phyloP scores from a whole-genome alignment of 1,140 invertebrate genomes.

The Diorhabda elongata region DNA sequence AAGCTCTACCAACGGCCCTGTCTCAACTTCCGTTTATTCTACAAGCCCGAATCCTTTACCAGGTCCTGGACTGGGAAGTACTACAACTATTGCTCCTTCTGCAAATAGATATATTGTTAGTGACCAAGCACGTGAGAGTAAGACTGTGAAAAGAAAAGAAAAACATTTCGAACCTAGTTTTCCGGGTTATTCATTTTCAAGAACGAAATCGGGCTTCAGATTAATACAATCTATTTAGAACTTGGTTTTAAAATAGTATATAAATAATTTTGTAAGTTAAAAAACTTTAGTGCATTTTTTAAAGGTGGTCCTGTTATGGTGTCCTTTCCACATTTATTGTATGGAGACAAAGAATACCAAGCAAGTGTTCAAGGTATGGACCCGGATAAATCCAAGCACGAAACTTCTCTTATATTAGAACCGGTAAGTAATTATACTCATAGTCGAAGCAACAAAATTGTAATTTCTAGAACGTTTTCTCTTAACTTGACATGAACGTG shows the following conservation, averaged over 20 bases:
- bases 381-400: constrained; percentile 28
- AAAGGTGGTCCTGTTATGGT: constrained; percentile 37
- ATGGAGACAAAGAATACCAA: constrained; percentile 33
- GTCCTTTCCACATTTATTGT: constrained; percentile 41
- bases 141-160: constrained; percentile 4
- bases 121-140: neutral
- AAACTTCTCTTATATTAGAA: constrained; percentile 34
- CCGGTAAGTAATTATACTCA: constrained; percentile 30
- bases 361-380: constrained; percentile 30
- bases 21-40: constrained; percentile 12
- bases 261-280: neutral
- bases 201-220: constrained; percentile 20
- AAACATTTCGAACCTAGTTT: neutral
- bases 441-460: no score
- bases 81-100: no score
- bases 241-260: neutral
- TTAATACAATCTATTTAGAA: constrained; percentile 11
- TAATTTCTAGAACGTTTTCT: no score
- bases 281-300: constrained; percentile 28
- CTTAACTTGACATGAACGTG: no score
- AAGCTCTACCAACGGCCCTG: constrained; percentile 5
- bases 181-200: constrained; percentile 22
- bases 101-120: no score
- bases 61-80: neutral
- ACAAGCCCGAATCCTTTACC: neutral